Evolutionary conservation across 2,888 invertebrate genomes (phyloP).

Genomic region (Stramonita haemastoma): DNA sequence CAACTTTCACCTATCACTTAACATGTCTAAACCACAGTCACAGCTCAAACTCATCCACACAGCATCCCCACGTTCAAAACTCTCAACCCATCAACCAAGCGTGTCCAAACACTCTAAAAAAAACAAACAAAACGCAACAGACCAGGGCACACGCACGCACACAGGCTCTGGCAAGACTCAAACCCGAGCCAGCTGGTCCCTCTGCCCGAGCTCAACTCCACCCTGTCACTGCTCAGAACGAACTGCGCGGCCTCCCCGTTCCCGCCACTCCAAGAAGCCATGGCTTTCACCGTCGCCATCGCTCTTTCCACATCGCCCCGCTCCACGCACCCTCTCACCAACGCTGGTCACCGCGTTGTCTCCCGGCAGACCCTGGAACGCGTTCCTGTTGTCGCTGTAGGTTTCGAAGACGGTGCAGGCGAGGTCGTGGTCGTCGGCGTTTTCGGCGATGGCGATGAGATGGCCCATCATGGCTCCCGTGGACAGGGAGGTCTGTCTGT

Average conservation of each 20-base stretch:
- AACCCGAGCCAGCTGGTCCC: slow-evolving; percentile 20
- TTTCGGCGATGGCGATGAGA: slow-evolving; percentile 38
- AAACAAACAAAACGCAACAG: neutral
- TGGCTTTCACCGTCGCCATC: slow-evolving; percentile 5
- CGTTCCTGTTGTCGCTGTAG: slow-evolving; percentile 21
- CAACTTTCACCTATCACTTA: too few species aligned
- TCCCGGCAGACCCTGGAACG: slow-evolving; percentile 7
- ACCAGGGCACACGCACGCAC: too few species aligned
- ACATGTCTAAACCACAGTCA: too few species aligned
- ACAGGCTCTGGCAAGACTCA: neutral
- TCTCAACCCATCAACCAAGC: neutral
- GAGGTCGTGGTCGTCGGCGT: slow-evolving; percentile 19
- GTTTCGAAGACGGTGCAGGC: slow-evolving; percentile 30
- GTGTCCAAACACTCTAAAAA: too few species aligned
- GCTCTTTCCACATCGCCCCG: neutral
- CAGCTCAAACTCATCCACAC: too few species aligned
- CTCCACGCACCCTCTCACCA: slow-evolving; percentile 16
- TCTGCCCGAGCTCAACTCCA: slow-evolving; percentile 20
- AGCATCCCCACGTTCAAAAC: too few species aligned
- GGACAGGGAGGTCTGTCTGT: slow-evolving; percentile 27
- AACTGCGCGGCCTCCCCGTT: neutral
- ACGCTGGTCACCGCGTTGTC: neutral
- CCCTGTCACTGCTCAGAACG: neutral
- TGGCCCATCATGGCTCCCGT: slow-evolving; percentile 35
- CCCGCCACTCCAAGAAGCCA: slow-evolving; percentile 28